Evolutionary conservation across 1,140 invertebrate species (phyloP), one percentile per base, ranked within the genome.

Genomic region (Goniozus legneri): DNA sequence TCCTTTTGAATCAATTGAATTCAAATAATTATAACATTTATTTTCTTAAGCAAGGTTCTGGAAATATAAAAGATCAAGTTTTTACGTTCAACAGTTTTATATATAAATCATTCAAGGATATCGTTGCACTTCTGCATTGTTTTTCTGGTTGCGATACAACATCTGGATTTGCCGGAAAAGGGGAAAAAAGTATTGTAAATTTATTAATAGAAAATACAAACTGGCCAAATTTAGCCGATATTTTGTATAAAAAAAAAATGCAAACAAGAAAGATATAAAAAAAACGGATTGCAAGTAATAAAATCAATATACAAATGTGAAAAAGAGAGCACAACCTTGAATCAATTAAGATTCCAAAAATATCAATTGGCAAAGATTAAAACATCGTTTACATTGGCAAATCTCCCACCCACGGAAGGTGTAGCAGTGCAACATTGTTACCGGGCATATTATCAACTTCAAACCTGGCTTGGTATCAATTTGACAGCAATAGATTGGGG

Each of bases 1-100:
- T 70, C 36, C 47, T 68, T 60, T 56, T 65, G 48, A 67, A 65
- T 50, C 56, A 45, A 48, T 52, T 57, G 51, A 34, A 32, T 34
- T 22, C 44, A 34, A 27, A 44, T 12, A 14, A 49, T 36, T 13
- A 46, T 47, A 45, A 43, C 36, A 48, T 41, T 40, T 62, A 33
- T 42, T 50, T 46, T 14, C 27, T 33, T 12, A 49, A 50, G 19
- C 19, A 16, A 2, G 48, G 30, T 20, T n/a, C n/a, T n/a, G n/a
- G n/a, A n/a, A n/a, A n/a, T n/a, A n/a, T n/a, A n/a, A n/a, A n/a
- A n/a, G n/a, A n/a, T n/a, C n/a, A n/a, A n/a, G n/a, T n/a, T n/a
- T n/a, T n/a, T n/a, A n/a, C n/a, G n/a, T n/a, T n/a, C n/a, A n/a
- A n/a, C n/a, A n/a, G n/a, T n/a, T n/a, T n/a, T n/a, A n/a, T n/a